These are phyloP conservation scores for Dicyrtoma fusca DNA, from an alignment of 2,888 invertebrate genomes.

Conservation along the genomic window DNA sequence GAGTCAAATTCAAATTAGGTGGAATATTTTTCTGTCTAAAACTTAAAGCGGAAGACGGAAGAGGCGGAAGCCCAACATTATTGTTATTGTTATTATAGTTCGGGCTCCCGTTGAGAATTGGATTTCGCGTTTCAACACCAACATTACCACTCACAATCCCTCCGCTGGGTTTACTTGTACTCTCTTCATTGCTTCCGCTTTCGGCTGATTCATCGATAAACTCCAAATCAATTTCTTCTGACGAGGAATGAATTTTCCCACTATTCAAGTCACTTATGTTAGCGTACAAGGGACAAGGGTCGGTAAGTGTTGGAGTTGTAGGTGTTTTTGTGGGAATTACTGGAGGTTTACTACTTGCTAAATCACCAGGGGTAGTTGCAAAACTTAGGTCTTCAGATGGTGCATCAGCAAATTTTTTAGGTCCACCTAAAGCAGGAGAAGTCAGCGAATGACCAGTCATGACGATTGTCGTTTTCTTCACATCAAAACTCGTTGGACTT, in stretches of 20 bases:
- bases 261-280: conserved; percentile 40
- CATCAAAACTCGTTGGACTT: conserved; percentile 61
- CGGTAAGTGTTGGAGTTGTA: neutral
- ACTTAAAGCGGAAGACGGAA: conserved; percentile 37
- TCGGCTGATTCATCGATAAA: conserved; percentile 41
- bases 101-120: conserved; percentile 35
- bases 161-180: conserved; percentile 30
- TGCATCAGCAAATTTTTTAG: conserved; percentile 45
- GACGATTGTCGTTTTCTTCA: conserved; percentile 88
- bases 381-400: conserved; percentile 33
- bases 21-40: conserved; percentile 45
- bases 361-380: neutral
- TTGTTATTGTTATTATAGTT: conserved; percentile 37
- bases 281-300: conserved; percentile 34
- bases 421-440: conserved; percentile 52
- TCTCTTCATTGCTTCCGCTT: neutral
- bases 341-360: neutral
- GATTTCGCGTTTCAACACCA: conserved; percentile 49
- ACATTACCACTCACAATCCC: conserved; percentile 33
- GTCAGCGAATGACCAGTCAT: conserved; percentile 78
- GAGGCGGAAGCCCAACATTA: conserved; percentile 38
- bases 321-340: neutral
- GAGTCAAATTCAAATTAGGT: conserved; percentile 41
- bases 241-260: conserved; percentile 38
- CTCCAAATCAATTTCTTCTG: conserved; percentile 44